phyloP scores from a whole-genome alignment of 2,888 invertebrate species.

The Patella depressa region DNA sequence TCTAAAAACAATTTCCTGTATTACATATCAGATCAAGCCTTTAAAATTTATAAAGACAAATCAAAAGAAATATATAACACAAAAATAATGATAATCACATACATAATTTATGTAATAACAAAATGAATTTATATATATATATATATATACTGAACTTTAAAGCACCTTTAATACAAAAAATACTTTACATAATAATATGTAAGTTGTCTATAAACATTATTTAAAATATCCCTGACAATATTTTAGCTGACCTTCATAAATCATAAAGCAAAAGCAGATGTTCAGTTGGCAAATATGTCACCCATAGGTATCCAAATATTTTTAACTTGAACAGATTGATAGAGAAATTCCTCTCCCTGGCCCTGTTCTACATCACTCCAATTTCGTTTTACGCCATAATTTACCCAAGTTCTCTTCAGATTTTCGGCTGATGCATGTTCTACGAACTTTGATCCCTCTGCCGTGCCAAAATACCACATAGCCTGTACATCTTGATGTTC shows the following conservation, averaged over 20 bases:
- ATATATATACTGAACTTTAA: too few species aligned
- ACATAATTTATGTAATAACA: too few species aligned
- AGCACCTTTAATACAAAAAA: too few species aligned
- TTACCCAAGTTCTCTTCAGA: conserved; percentile 72
- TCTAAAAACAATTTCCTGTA: too few species aligned
- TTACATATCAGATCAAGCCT: too few species aligned
- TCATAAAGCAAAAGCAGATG: conserved; percentile 9
- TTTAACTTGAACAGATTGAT: conserved; percentile 70
- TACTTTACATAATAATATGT: too few species aligned
- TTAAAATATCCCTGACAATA: not conserved
- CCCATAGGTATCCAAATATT: conserved; percentile 73
- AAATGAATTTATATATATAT: too few species aligned
- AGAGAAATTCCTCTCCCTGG: conserved; percentile 70
- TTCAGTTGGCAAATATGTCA: conserved; percentile 72
- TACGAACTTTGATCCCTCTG: conserved; percentile 70
- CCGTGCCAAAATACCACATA: conserved; percentile 71
- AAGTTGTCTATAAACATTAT: too few species aligned
- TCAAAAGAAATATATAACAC: too few species aligned
- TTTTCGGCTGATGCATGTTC: conserved; percentile 70
- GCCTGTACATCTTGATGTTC: conserved; percentile 71
- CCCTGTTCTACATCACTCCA: conserved; percentile 65
- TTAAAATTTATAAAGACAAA: too few species aligned
- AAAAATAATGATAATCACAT: too few species aligned
- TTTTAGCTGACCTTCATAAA: not conserved
- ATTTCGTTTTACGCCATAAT: conserved; percentile 66